Evolutionary conservation across 1,140 invertebrate genomes (phyloP), one percentile per base, ranked within the genome.

Genomic region (Chironomus striatipennis): DNA sequence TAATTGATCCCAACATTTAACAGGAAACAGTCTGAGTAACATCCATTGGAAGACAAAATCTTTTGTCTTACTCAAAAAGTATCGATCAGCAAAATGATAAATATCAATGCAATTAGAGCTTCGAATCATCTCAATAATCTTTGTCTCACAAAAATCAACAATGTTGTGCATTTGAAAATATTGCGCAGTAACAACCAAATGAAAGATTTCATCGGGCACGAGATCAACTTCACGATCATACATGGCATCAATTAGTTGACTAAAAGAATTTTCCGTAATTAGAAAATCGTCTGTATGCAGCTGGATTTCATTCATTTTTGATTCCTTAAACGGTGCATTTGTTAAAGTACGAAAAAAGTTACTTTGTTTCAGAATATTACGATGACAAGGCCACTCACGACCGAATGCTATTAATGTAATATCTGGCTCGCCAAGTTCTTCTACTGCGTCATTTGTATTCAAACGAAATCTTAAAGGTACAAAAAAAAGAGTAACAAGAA

Each of bases 71-170:
- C 9, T 57, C 10, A 57, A 7, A 2, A n/a, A 12, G 47, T 57
- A 57, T 12, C 47, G 47, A n/a, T 57, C 47, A 57, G 47, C 47
- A 57, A 57, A 57, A n/a, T 57, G n/a, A 57, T 57, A 57, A n/a
- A 57, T 57, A 57, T 57, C 47, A 57, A 57, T 57, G 7, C 47
- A 57, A 57, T 57, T 57, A 57, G 47, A 12, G n/a, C 10, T n/a
- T 2, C n/a, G 9, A 2, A 57, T 57, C n/a, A 57, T 12, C n/a
- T 57, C 47, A 57, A 57, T 57, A 4, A 57, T 57, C n/a, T n/a
- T 10, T 57, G 9, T 57, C n/a, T 57, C 47, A n/a, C 47, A 57
- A 57, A 2, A 57, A 1, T 57, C 47, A 10, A n/a, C n/a, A n/a
- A 57, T n/a, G 9, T 12, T 57, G 7, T 57, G 10, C 9, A n/a